phyloP scores from a whole-genome alignment of 2,797 vertebrate species.

The Hafferia zeledoni region DNA sequence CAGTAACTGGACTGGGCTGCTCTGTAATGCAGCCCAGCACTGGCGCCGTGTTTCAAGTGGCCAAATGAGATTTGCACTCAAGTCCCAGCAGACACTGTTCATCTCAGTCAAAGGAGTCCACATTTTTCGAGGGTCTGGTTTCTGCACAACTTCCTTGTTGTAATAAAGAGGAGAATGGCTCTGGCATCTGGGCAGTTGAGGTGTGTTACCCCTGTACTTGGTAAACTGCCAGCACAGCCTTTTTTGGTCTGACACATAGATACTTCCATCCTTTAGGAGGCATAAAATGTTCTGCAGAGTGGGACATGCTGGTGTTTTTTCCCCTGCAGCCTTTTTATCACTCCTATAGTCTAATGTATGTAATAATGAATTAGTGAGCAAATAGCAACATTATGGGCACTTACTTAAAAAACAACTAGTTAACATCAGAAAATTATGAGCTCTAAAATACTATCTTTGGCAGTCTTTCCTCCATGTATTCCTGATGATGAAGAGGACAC shows the following conservation, averaged over 20 bases:
- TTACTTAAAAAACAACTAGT: not conserved
- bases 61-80: not conserved
- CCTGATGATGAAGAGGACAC: not conserved
- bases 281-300: not conserved
- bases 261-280: not conserved
- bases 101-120: not conserved
- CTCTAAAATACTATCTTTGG: not conserved
- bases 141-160: not conserved
- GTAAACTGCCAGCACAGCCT: not conserved
- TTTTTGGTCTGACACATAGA: not conserved
- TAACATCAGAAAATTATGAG: not conserved
- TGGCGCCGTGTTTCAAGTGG: not conserved
- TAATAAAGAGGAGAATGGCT: not conserved
- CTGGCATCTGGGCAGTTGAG: not conserved
- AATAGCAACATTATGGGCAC: not conserved
- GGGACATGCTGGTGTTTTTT: not conserved
- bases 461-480: not conserved
- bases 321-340: not conserved
- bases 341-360: not conserved
- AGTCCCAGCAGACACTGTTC: not conserved
- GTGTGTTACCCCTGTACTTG: not conserved
- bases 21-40: slow-evolving; percentile 25
- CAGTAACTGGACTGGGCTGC: not conserved
- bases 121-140: not conserved
- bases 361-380: not conserved